These are phyloP conservation scores for Ctenicera cuprea DNA, from an alignment of 2,888 invertebrate species.

Conservation along the genomic window DNA sequence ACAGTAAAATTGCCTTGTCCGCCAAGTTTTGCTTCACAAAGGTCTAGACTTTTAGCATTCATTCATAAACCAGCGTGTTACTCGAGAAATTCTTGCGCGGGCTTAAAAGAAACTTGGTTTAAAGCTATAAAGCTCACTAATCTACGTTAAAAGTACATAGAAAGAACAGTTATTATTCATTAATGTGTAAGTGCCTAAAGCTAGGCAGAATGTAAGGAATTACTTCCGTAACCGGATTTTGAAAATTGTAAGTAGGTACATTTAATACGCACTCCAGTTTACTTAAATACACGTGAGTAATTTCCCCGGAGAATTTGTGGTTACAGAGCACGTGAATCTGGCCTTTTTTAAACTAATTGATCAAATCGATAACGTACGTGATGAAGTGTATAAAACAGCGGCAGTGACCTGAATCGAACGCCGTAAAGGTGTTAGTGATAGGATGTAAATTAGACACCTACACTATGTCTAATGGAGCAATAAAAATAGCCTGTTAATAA, in stretches of 20 bases:
- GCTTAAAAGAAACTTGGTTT: too few species aligned
- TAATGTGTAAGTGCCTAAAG: neutral
- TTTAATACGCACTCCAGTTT: neutral
- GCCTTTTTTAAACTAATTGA: constrained; percentile 17
- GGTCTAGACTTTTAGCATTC: too few species aligned
- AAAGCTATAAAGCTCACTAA: too few species aligned
- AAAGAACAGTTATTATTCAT: neutral
- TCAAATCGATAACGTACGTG: constrained; percentile 19
- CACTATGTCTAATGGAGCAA: neutral
- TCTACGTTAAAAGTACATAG: neutral
- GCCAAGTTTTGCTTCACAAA: neutral
- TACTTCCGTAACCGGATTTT: constrained; percentile 7
- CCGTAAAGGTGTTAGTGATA: constrained; percentile 2
- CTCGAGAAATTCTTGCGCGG: too few species aligned
- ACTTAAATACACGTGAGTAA: constrained; percentile 14
- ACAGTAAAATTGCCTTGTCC: constrained; percentile 4
- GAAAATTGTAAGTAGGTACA: constrained; percentile 10
- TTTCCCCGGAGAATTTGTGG: constrained; percentile 9
- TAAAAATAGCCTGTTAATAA: neutral
- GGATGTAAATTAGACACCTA: neutral
- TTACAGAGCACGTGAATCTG: constrained; percentile 17
- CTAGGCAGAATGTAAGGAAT: neutral
- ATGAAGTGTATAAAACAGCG: constrained; percentile 13
- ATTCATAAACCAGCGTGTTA: too few species aligned
- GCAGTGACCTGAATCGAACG: neutral